These are phyloP conservation scores for Hemicrepidius hirtus DNA, from an alignment of 2,888 invertebrate species.

Conservation along the genomic window DNA sequence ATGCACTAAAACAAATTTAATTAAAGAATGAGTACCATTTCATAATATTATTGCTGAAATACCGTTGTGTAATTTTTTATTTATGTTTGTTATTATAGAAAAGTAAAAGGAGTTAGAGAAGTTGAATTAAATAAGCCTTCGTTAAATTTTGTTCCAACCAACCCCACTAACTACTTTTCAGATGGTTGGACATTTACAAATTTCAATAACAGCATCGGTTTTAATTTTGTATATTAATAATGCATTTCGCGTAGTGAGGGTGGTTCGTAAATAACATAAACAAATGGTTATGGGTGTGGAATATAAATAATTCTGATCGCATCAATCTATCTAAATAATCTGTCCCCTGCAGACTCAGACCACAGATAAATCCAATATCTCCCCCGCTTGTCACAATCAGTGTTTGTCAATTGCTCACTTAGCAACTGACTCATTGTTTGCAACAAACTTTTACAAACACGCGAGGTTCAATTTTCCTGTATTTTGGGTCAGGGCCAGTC, in stretches of 20 bases:
- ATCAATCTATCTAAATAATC: slow-evolving; percentile 70
- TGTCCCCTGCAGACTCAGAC: slow-evolving; percentile 67
- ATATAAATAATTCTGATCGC: slow-evolving; percentile 70
- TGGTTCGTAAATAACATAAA: slow-evolving; percentile 66
- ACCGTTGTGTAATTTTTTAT: no score
- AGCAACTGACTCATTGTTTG: slow-evolving; percentile 68
- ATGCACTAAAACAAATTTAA: no score
- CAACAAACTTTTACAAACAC: slow-evolving; percentile 36
- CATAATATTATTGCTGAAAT: no score
- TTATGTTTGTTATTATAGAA: no score
- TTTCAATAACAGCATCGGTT: not conserved
- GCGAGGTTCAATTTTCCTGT: slow-evolving; percentile 20
- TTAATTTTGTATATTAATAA: slow-evolving; percentile 29
- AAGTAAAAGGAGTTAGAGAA: no score
- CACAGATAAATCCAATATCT: slow-evolving; percentile 70
- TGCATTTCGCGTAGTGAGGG: slow-evolving; percentile 4
- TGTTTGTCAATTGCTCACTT: slow-evolving; percentile 71
- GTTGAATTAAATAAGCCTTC: no score
- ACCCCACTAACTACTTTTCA: no score
- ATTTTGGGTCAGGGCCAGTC: slow-evolving; percentile 13
- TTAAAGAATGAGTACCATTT: no score
- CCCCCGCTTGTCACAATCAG: slow-evolving; percentile 70
- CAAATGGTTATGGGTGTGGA: slow-evolving; percentile 68
- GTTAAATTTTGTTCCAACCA: no score
- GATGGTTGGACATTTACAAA: not conserved